Evolutionary conservation across 2,888 invertebrate genomes (phyloP).

Genomic region (Luffia ferchaultella): DNA sequence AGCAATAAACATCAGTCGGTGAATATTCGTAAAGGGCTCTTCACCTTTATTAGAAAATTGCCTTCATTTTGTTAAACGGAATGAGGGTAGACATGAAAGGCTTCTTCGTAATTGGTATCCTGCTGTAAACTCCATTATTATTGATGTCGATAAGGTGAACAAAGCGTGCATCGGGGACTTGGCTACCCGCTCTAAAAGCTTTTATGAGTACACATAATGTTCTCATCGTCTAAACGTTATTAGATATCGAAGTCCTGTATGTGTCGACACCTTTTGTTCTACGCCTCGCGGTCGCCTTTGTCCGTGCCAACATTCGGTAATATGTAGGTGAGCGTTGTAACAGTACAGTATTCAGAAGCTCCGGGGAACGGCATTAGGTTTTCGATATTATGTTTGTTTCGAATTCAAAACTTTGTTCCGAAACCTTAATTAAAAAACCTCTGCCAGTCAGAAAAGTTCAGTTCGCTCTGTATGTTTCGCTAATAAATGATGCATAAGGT

Average conservation of each 20-base stretch:
- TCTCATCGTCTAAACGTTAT: neutral
- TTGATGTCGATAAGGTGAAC: neutral
- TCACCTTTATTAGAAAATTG: conserved; percentile 35
- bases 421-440: neutral
- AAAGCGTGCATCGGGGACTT: neutral
- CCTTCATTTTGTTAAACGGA: conserved; percentile 30
- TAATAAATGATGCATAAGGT: too few species aligned
- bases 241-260: neutral
- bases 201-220: neutral
- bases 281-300: neutral
- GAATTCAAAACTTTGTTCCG: neutral
- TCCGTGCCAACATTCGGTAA: neutral
- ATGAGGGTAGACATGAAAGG: conserved; percentile 37
- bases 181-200: neutral
- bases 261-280: neutral
- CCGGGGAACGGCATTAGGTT: neutral
- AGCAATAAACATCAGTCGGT: conserved; percentile 19
- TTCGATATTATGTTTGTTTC: neutral
- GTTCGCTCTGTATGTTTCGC: too few species aligned
- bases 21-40: conserved; percentile 24
- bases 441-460: too few species aligned
- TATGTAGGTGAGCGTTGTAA: neutral
- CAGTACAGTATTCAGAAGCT: neutral
- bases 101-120: conserved; percentile 35
- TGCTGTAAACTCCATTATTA: conserved; percentile 25